A percentile compares a stretch with the other conserved stretches of the same genome.
These are phyloP conservation scores for Pycnomerus fuliginosus DNA, from an alignment of 2,888 invertebrate species.

Conservation along the genomic window DNA sequence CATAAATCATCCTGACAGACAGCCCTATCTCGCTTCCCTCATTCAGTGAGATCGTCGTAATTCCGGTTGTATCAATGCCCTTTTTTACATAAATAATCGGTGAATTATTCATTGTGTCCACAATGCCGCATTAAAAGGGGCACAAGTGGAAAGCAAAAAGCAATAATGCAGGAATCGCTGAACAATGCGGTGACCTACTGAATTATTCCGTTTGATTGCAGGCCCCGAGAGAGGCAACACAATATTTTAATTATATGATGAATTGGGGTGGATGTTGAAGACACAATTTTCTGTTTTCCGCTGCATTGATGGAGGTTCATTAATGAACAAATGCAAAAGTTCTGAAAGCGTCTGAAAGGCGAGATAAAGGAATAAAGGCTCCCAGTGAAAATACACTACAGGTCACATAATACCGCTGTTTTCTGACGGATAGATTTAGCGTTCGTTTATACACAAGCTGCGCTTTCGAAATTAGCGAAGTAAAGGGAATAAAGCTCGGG, in stretches of 20 bases:
- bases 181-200: slow-evolving; percentile 21
- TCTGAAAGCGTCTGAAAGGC: slow-evolving; percentile 51
- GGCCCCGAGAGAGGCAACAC: slow-evolving; percentile 3
- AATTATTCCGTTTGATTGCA: slow-evolving; percentile 19
- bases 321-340: slow-evolving; percentile 52
- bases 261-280: slow-evolving; percentile 17
- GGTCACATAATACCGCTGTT: slow-evolving; percentile 46
- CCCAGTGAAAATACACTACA: slow-evolving; percentile 47
- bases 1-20: slow-evolving; percentile 52
- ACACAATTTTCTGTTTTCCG: slow-evolving; percentile 47
- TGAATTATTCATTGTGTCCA: slow-evolving; percentile 45
- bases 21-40: slow-evolving; percentile 48
- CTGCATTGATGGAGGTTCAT: slow-evolving; percentile 50
- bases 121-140: slow-evolving; percentile 29
- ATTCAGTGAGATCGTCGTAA: slow-evolving; percentile 33
- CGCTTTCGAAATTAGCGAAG: slow-evolving; percentile 46
- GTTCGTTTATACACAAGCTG: slow-evolving; percentile 38
- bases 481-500: slow-evolving; percentile 27
- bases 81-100: slow-evolving; percentile 45
- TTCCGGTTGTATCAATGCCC: slow-evolving; percentile 37
- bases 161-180: background rate
- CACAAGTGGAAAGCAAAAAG: background rate
- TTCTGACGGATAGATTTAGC: slow-evolving; percentile 45
- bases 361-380: slow-evolving; percentile 54
- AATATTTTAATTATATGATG: slow-evolving; percentile 18